A percentile compares a stretch with the other conserved stretches of the same genome.
phyloP scores from a whole-genome alignment of 2,888 invertebrate species.

The Phaedon cochleariae region DNA sequence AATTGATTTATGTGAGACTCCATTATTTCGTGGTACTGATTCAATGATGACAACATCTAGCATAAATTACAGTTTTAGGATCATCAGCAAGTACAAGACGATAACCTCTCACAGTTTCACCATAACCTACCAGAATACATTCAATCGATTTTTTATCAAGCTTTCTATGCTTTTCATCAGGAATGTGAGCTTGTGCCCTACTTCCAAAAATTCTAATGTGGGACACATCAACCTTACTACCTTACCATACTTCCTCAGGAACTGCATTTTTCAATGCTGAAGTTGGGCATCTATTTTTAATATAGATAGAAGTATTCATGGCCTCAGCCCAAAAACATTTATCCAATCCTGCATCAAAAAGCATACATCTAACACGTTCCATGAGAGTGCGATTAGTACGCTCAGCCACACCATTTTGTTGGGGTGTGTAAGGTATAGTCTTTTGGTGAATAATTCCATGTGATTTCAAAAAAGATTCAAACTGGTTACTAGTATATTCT shows the following conservation, averaged over 20 bases:
- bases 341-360: neutral
- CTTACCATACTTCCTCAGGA: constrained; percentile 45
- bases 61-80: too few species aligned
- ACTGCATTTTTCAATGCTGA: neutral
- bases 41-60: too few species aligned
- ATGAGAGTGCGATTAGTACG: neutral
- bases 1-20: too few species aligned
- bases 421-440: too few species aligned
- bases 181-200: neutral
- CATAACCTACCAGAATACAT: too few species aligned
- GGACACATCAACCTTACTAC: constrained; percentile 40
- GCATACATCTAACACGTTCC: neutral
- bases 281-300: neutral
- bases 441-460: too few species aligned
- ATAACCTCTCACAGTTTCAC: too few species aligned
- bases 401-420: constrained; percentile 31
- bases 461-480: too few species aligned
- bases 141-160: neutral
- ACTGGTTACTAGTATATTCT: too few species aligned
- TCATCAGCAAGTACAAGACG: too few species aligned
- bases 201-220: constrained; percentile 30
- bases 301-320: neutral
- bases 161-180: neutral
- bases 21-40: too few species aligned
- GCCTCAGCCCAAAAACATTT: neutral